Base-by-base conservation (phyloP, 2,113 vertebrate species). In the Nothocercus julius region DNA sequence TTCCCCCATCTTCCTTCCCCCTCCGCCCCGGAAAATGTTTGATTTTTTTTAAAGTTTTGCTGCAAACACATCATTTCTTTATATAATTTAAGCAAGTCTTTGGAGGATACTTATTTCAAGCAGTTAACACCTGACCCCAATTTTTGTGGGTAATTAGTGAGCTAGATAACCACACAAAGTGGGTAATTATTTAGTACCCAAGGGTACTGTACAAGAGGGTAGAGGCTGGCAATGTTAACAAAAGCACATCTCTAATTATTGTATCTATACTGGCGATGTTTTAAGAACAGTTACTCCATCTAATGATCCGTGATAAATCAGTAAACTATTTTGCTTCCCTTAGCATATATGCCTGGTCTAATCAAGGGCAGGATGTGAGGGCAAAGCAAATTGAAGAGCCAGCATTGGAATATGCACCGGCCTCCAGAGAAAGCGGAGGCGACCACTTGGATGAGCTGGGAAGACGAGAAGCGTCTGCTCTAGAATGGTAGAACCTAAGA, bases 91-190 rank as follows among this genome's bases (percentile, higher is more conserved):
- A 89, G 34, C 61, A 85, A 95, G 90, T 95, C 98, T 98, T 98
- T 91, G 88, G 98, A 98, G 98, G 97, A 98, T 98, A 97, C 97
- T 98, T 98, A 98, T 98, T 98, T 98, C 97, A 95, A 97, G 98
- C 97, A 97, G 98, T 98, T 98, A 98, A 98, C 98, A 98, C 98
- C 98, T 98, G 98, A 98, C 98, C 98, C 98, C 98, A 98, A 98
- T 98, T 98, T 98, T 98, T 98, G 98, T 98, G 98, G 98, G 98
- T 98, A 98, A 98, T 98, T 98, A 98, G 98, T 97, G 98, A 98
- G 97, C 98, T 98, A 97, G 98, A 98, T 98, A 98, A 98, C 97
- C 97, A 98, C 97, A 97, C 97, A 97, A 97, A 98, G 96, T 98
- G 98, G 98, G 98, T 98, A 98, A 98, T 98, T 98, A 98, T 98